Conservation (phyloP, 92 coral and sea anemone species). For the Hydrozoanthus gracilis region DNA sequence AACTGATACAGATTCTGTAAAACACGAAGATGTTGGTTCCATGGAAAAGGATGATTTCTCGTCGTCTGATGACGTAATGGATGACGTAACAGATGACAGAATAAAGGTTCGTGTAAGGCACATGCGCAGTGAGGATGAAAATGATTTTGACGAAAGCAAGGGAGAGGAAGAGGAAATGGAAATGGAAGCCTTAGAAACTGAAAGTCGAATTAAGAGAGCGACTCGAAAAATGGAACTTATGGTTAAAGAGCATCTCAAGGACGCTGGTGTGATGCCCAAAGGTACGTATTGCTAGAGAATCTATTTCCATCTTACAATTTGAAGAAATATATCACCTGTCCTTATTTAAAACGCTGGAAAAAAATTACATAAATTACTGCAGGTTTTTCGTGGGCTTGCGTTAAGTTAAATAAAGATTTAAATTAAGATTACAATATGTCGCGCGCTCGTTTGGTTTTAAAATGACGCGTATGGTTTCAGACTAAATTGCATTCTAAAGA, state of each 20-base stretch:
- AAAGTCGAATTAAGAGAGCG: conserved; percentile 68
- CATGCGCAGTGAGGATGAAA: conserved; percentile 66
- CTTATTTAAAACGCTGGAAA: not conserved
- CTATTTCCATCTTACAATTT: not conserved
- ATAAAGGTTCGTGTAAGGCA: conserved; percentile 85
- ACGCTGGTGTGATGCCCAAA: conserved; percentile 86
- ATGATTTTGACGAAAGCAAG: conserved; percentile 65
- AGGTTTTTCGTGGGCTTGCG: no score
- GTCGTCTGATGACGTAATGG: conserved; percentile 38
- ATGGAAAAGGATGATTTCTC: conserved; percentile 14
- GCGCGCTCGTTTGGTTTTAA: no score
- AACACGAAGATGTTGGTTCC: conserved; percentile 43
- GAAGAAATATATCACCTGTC: not conserved
- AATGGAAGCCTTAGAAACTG: conserved; percentile 60
- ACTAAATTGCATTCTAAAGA: no score
- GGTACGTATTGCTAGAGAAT: conserved; percentile 54
- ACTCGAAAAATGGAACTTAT: conserved; percentile 92
- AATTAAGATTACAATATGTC: no score
- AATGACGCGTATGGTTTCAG: no score
- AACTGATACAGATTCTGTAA: conserved; percentile 40
- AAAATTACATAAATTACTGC: not conserved
- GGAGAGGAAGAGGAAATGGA: conserved; percentile 61
- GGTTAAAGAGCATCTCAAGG: conserved; percentile 85
- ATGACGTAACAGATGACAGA: conserved; percentile 51
- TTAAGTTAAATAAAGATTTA: no score